Percentiles rank a stretch among this genome's conserved stretches.
These are phyloP conservation scores for Ia io DNA, from an alignment of 2,113 vertebrate species.

Conservation along the genomic window DNA sequence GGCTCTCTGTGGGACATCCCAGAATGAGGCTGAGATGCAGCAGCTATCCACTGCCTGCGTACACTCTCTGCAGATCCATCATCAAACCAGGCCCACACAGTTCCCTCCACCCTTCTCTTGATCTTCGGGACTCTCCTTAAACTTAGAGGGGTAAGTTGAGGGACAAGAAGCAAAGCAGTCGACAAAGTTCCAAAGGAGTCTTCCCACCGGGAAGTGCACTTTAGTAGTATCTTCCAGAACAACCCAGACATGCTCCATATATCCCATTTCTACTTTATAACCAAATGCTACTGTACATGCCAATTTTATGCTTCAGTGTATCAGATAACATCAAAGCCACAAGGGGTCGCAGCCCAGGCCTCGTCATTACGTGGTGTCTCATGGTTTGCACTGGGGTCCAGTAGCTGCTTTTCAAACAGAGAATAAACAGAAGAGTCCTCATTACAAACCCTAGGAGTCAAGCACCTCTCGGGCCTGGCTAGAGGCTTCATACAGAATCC, in stretches of 20 bases:
- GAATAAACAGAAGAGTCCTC: neutral
- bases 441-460: neutral
- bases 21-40: too few species aligned
- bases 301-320: neutral
- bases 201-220: neutral
- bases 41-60: neutral
- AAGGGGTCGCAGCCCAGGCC: neutral
- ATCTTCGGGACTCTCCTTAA: neutral
- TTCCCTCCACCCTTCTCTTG: neutral
- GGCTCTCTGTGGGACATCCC: neutral
- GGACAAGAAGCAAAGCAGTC: neutral
- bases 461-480: neutral
- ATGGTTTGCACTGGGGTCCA: neutral
- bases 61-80: neutral
- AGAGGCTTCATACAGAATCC: neutral
- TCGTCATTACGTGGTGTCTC: neutral
- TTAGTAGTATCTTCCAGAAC: neutral
- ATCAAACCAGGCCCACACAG: neutral
- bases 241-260: neutral
- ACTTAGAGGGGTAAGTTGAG: neutral
- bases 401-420: conserved; percentile 9
- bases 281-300: neutral
- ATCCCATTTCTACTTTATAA: neutral
- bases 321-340: neutral
- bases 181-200: neutral